Evolutionary conservation across 2,888 invertebrate species (phyloP).

Genomic region (Volucella inflata): DNA sequence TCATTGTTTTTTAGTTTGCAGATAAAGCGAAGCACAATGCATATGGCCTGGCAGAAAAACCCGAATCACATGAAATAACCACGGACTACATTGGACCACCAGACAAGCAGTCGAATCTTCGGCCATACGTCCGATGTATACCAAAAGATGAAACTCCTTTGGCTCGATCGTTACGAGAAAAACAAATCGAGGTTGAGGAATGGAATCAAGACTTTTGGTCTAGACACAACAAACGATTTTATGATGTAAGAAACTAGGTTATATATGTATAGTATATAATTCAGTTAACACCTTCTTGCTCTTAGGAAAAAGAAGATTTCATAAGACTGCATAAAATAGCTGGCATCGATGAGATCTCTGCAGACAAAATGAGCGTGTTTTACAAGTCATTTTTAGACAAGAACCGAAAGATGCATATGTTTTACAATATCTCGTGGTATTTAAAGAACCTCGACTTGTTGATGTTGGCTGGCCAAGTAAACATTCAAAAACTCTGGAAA

Average conservation of each 20-base stretch:
- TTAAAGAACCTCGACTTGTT: constrained; percentile 89
- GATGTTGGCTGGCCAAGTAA: constrained; percentile 86
- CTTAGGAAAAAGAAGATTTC: constrained; percentile 86
- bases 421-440: constrained; percentile 94
- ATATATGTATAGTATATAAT: background rate
- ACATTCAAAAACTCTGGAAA: constrained; percentile 81
- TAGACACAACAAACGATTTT: constrained; percentile 90
- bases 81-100: constrained; percentile 86
- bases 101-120: constrained; percentile 91
- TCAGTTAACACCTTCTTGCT: constrained; percentile 56
- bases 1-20: constrained; percentile 32
- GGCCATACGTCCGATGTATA: constrained; percentile 88
- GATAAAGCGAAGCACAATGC: constrained; percentile 17
- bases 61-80: constrained; percentile 79
- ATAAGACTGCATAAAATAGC: constrained; percentile 84
- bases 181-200: constrained; percentile 88
- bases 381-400: constrained; percentile 93
- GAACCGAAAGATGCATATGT: constrained; percentile 90
- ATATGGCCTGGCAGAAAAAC: constrained; percentile 78
- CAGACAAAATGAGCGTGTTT: constrained; percentile 94
- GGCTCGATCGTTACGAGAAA: constrained; percentile 87
- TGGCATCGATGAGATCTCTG: constrained; percentile 86
- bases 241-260: constrained; percentile 85
- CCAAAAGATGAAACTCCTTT: constrained; percentile 87
- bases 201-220: constrained; percentile 95